A percentile compares a stretch with the other conserved stretches of the same genome.
phyloP scores from a whole-genome alignment of 2,797 vertebrate genomes.

The Petrocephalus sullivani region DNA sequence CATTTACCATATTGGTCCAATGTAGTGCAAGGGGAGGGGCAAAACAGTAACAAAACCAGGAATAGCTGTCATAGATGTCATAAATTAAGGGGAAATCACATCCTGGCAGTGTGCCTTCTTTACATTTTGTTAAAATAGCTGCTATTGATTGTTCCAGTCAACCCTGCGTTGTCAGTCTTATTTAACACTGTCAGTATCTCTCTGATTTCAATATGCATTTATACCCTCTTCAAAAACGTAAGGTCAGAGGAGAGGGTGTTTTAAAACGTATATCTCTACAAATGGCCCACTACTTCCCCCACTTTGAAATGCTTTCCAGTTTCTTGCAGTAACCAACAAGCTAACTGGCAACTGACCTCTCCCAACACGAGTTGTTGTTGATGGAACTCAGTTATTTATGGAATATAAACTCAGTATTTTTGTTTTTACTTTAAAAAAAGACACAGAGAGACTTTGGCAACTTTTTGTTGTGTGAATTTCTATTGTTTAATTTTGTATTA shows the following conservation, averaged over 20 bases:
- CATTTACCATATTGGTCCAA: background rate
- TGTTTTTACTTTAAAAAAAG: slow-evolving; percentile 38
- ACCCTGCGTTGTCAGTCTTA: slow-evolving; percentile 60
- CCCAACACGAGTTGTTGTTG: background rate
- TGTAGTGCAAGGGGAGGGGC: background rate
- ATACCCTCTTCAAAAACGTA: background rate
- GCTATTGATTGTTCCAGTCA: slow-evolving; percentile 49
- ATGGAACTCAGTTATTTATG: background rate
- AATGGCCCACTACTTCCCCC: slow-evolving; percentile 42
- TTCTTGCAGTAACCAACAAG: slow-evolving; percentile 57
- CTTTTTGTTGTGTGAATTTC: slow-evolving; percentile 28
- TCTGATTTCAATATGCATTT: background rate
- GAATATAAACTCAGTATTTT: slow-evolving; percentile 39
- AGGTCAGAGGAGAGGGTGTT: background rate
- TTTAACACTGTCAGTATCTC: slow-evolving; percentile 39
- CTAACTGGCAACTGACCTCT: slow-evolving; percentile 55
- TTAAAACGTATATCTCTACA: background rate
- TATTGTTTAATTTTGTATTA: slow-evolving; percentile 58
- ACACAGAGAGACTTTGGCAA: slow-evolving; percentile 47
- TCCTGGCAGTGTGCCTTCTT: background rate
- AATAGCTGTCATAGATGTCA: background rate
- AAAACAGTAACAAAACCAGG: background rate
- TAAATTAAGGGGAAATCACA: background rate
- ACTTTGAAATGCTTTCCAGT: slow-evolving; percentile 58
- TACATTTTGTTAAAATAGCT: background rate